phyloP scores from a whole-genome alignment of 2,113 vertebrate species.

The Cricetomys ansorgei region DNA sequence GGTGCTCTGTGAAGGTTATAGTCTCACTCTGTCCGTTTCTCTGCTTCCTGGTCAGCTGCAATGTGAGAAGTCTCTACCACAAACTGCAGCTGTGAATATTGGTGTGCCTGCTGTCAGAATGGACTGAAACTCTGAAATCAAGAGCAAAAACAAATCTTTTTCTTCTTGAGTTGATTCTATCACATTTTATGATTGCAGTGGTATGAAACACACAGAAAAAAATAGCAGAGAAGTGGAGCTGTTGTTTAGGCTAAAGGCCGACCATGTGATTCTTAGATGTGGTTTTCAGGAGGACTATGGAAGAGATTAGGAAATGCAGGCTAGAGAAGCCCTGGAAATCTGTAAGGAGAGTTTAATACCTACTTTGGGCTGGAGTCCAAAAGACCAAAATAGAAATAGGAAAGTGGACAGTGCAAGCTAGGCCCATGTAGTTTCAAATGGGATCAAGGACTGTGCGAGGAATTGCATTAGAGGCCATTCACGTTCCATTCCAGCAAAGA shows the following conservation, averaged over 20 bases:
- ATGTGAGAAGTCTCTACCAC: background rate
- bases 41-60: background rate
- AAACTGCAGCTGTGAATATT: background rate
- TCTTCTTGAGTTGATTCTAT: background rate
- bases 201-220: background rate
- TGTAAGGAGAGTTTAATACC: background rate
- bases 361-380: background rate
- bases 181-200: background rate
- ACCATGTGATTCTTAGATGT: background rate
- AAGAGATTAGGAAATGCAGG: background rate
- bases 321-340: too few species aligned
- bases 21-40: background rate
- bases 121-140: background rate
- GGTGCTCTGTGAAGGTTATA: too few species aligned
- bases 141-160: background rate
- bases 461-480: background rate
- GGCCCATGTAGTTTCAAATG: background rate
- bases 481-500: background rate
- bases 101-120: too few species aligned
- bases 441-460: background rate
- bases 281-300: background rate
- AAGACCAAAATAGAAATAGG: background rate
- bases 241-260: background rate
- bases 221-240: background rate
- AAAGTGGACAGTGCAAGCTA: too few species aligned